A percentile compares a stretch with the other conserved stretches of the same genome.
Conservation (phyloP, 1,140 invertebrate species). For the Cyclina sinensis region DNA sequence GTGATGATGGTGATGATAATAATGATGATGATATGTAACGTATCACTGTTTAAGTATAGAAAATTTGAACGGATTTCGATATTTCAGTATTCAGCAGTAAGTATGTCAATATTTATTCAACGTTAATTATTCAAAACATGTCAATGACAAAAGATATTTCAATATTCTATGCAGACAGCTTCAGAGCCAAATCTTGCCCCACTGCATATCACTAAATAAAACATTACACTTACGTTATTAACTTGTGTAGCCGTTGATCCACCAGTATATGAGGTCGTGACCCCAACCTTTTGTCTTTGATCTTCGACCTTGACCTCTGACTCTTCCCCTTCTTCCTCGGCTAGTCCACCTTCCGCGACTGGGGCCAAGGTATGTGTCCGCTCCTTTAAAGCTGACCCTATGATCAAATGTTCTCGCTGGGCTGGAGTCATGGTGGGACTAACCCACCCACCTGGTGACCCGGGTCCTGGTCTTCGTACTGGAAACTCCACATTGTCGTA, state of each 20-base stretch:
- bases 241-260: neutral
- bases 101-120: too few species aligned
- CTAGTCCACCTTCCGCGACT: conserved; percentile 65
- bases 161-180: too few species aligned
- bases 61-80: too few species aligned
- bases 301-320: conserved; percentile 60
- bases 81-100: too few species aligned
- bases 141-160: too few species aligned
- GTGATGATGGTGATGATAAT: neutral
- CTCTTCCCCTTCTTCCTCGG: conserved; percentile 68
- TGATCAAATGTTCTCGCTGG: conserved; percentile 51
- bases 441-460: conserved; percentile 23
- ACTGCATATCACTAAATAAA: too few species aligned
- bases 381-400: conserved; percentile 18
- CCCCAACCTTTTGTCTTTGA: conserved; percentile 25
- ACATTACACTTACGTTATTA: conserved; percentile 14
- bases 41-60: too few species aligned
- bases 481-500: conserved; percentile 80
- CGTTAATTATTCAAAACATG: too few species aligned
- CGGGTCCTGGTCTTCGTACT: conserved; percentile 60
- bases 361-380: conserved; percentile 59
- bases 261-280: neutral
- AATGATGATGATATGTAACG: conserved; percentile 14
- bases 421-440: conserved; percentile 39
- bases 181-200: too few species aligned